These are phyloP conservation scores for Pelusios castaneus DNA, from an alignment of 2,113 vertebrate species.

Conservation along the genomic window DNA sequence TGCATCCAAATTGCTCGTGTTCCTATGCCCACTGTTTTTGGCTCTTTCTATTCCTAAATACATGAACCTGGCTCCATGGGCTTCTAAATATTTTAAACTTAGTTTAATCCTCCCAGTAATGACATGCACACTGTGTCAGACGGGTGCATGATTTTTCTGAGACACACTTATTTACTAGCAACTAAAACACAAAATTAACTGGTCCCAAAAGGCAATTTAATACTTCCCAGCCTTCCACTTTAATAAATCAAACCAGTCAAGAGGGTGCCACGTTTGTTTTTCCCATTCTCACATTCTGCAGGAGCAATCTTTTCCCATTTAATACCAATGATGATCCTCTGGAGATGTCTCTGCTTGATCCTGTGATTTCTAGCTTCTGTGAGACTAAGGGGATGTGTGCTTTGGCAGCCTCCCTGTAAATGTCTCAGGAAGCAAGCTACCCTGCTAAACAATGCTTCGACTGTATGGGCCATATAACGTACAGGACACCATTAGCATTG, in stretches of 20 bases:
- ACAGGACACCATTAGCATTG: not conserved
- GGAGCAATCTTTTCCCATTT: constrained; percentile 55
- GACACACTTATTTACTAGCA: constrained; percentile 68
- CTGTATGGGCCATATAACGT: not conserved
- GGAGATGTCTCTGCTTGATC: constrained; percentile 46
- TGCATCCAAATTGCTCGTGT: constrained; percentile 51
- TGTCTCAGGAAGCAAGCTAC: constrained; percentile 35
- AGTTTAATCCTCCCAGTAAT: constrained; percentile 59
- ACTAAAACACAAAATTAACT: constrained; percentile 71
- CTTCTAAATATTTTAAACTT: constrained; percentile 64
- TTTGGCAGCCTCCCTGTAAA: constrained; percentile 59
- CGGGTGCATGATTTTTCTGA: constrained; percentile 59
- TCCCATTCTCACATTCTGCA: constrained; percentile 63
- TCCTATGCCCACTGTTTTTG: constrained; percentile 35
- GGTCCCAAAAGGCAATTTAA: constrained; percentile 47
- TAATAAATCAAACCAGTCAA: constrained; percentile 70
- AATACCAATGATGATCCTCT: constrained; percentile 51
- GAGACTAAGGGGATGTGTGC: constrained; percentile 28
- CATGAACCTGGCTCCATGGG: constrained; percentile 21
- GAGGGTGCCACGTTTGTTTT: constrained; percentile 68
- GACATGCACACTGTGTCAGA: constrained; percentile 46
- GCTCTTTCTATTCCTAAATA: constrained; percentile 26
- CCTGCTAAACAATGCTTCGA: constrained; percentile 47
- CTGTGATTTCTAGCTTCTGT: constrained; percentile 70
- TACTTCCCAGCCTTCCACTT: constrained; percentile 41